Evolutionary conservation across 1,140 invertebrate genomes (phyloP), one percentile per base, ranked within the genome.

Genomic region (Ostrea edulis): DNA sequence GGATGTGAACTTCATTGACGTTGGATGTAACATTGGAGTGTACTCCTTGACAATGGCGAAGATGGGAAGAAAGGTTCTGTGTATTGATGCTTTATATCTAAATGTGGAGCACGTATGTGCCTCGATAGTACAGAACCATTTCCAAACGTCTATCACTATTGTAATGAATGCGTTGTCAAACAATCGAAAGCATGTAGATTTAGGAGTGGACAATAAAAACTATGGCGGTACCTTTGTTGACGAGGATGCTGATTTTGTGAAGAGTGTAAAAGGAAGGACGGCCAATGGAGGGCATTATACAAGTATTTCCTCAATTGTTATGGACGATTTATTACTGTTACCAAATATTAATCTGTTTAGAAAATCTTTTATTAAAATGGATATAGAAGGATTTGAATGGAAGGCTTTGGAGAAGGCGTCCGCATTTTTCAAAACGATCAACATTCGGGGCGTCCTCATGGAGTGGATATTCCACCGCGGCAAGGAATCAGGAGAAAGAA

Each of bases 21-120:
- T 95, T 14, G 94, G 94, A 0, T 92, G 93, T 65, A 94, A 94
- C 89, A 88, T 94, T 29, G 94, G 94, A 12, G 91, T 92, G 82
- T 93, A 92, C 85, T 89, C 92, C 9, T 65, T 95, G 22, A 84
- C 91, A 8, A 93, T 92, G 5, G 92, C 93, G 17, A 92, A 89
- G 35, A 68, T 92, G 35, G 92, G 92, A 14, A 91, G 91, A 71
- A 85, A 88, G 8, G 94, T 94, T 29, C 82, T 94, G 11, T 93
- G 94, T 8, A 89, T 95, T 17, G 94, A 95, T 83, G 91, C 93
- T 7, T 84, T 91, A 17, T 84, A 93, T 20, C 82, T 85, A 7
- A 91, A 92, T 11, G 89, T 95, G 25, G 87, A 92, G 53, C 85
- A 90, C n/a, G 84, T 88, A 14, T 88, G 87, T 65, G 68, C 87